Conservation (phyloP, 1,140 invertebrate species). For the Mylabris phalerata region DNA sequence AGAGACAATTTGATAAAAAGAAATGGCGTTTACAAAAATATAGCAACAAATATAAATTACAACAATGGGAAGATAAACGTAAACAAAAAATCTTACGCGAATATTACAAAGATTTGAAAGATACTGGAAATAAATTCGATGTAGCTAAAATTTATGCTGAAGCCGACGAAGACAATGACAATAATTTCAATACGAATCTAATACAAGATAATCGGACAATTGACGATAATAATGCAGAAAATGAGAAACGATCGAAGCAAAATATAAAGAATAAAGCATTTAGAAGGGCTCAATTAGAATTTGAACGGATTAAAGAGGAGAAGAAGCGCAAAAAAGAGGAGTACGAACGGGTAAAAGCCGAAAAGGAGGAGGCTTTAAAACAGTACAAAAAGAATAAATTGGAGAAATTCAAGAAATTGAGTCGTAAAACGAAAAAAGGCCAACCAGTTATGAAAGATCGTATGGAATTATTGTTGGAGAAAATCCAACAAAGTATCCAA, state of each 20-base stretch:
- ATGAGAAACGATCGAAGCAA: constrained; percentile 11
- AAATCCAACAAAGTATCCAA: constrained; percentile 43
- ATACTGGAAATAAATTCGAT: constrained; percentile 29
- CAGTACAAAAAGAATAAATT: constrained; percentile 60
- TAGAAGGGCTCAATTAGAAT: constrained; percentile 50
- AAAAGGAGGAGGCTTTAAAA: constrained; percentile 54
- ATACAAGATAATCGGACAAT: constrained; percentile 10
- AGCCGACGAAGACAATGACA: constrained; percentile 21
- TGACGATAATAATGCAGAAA: neutral
- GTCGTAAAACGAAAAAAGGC: constrained; percentile 65
- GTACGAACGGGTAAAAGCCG: constrained; percentile 44
- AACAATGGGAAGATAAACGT: constrained; percentile 56
- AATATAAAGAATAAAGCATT: constrained; percentile 41
- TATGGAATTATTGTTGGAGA: constrained; percentile 64
- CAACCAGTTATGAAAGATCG: constrained; percentile 72
- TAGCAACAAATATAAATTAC: constrained; percentile 59
- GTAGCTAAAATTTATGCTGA: constrained; percentile 28
- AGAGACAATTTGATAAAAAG: constrained; percentile 57
- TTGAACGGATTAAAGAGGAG: constrained; percentile 49
- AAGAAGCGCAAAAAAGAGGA: constrained; percentile 49
- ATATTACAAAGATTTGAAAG: constrained; percentile 51
- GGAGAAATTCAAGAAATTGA: constrained; percentile 58
- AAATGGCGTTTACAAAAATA: constrained; percentile 57
- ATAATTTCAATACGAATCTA: constrained; percentile 13
- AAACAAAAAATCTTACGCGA: constrained; percentile 48